Conservation (phyloP, 1,140 invertebrate genomes). For the Drosophila ananassae region DNA sequence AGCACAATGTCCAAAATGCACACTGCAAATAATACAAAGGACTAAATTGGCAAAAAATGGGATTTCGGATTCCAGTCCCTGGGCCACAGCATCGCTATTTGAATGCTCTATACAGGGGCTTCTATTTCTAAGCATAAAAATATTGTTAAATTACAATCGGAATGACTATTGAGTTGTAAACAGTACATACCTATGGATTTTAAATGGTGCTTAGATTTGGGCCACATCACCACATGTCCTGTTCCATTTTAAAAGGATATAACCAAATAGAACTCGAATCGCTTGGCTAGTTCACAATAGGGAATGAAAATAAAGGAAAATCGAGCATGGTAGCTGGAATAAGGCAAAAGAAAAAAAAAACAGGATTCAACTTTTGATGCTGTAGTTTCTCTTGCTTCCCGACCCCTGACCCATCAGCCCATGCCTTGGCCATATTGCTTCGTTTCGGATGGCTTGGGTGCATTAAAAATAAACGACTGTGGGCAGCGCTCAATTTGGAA, state of each 20-base stretch:
- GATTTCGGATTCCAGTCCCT: not conserved
- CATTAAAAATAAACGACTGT: constrained; percentile 82
- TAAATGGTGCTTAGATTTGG: not conserved
- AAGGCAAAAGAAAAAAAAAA: not conserved
- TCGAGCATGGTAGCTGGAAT: not conserved
- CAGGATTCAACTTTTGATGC: constrained; percentile 54
- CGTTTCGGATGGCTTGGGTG: constrained; percentile 55
- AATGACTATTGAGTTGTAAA: constrained; percentile 7
- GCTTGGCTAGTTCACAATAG: constrained; percentile 7
- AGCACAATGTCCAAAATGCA: constrained; percentile 75
- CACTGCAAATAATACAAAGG: constrained; percentile 62
- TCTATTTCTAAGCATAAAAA: not conserved
- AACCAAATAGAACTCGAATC: constrained; percentile 26
- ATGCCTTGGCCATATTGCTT: constrained; percentile 59
- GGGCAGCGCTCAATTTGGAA: constrained; percentile 80
- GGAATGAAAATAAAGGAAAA: constrained; percentile 18
- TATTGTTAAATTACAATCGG: constrained; percentile 8
- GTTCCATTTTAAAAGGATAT: constrained; percentile 17
- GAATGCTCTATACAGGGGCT: not conserved
- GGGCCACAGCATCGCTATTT: not conserved
- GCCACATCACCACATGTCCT: constrained; percentile 21
- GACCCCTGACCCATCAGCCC: constrained; percentile 5
- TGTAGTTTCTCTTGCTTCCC: not conserved
- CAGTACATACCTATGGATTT: constrained; percentile 1
- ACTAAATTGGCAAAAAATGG: constrained; percentile 37